Conservation (phyloP, 2,113 vertebrate species). For the Kryptolebias marmoratus region DNA sequence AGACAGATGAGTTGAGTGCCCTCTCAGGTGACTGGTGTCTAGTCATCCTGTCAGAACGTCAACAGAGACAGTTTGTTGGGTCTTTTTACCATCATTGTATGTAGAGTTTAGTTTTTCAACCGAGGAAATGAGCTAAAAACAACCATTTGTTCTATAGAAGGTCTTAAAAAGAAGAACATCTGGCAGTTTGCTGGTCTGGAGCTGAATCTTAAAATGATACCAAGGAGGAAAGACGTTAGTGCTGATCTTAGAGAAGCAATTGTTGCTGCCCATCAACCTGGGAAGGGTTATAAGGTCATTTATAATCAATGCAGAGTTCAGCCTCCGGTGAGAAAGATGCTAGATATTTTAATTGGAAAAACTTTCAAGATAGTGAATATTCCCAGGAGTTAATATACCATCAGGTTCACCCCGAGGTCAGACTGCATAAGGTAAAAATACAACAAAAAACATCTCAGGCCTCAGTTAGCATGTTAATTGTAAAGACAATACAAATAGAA, state of each 20-base stretch:
- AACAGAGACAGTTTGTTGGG: conserved; percentile 13
- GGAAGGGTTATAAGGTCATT: not conserved
- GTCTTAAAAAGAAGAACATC: no score
- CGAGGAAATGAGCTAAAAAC: no score
- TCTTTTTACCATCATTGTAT: not conserved
- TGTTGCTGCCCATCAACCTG: not conserved
- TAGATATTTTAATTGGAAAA: not conserved
- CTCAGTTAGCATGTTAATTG: not conserved
- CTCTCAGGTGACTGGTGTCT: conserved; percentile 33
- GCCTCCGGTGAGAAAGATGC: not conserved
- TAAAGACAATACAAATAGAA: not conserved
- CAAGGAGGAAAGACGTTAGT: not conserved
- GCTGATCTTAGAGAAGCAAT: not conserved
- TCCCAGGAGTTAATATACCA: not conserved
- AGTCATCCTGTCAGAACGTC: conserved; percentile 29
- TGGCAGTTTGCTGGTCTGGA: no score
- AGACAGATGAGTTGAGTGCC: conserved; percentile 12
- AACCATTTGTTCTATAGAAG: not conserved
- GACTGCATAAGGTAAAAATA: not conserved
- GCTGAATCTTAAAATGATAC: not conserved
- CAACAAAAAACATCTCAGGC: not conserved
- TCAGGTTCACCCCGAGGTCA: not conserved
- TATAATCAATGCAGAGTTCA: not conserved
- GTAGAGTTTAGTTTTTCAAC: not conserved
- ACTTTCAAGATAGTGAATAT: not conserved